Evolutionary conservation across 1,140 invertebrate species (phyloP).

Genomic region (Heliconius himera): DNA sequence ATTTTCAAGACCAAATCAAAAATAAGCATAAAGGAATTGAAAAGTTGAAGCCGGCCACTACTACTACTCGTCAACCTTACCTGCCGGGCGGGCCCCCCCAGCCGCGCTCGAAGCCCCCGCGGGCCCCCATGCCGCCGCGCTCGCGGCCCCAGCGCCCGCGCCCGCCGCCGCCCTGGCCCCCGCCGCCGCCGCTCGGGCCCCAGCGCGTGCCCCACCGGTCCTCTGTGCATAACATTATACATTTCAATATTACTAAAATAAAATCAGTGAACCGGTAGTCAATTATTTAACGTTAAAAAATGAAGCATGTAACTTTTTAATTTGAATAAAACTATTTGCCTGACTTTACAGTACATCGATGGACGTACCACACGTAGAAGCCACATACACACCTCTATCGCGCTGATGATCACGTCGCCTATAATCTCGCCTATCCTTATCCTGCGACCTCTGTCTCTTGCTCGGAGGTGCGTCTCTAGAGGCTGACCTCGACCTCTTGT

Average conservation of each 20-base stretch:
- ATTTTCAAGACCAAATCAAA: too few species aligned
- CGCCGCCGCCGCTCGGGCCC: slow-evolving; percentile 39
- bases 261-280: too few species aligned
- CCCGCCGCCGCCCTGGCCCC: slow-evolving; percentile 28
- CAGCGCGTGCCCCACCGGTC: slow-evolving; percentile 62
- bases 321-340: too few species aligned
- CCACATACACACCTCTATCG: slow-evolving; percentile 53
- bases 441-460: slow-evolving; percentile 56
- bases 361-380: too few species aligned
- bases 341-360: too few species aligned
- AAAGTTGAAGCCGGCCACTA: too few species aligned
- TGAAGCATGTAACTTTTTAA: too few species aligned
- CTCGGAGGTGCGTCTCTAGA: slow-evolving; percentile 54
- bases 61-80: background rate
- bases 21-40: too few species aligned
- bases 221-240: slow-evolving; percentile 36
- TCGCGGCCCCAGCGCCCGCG: slow-evolving; percentile 43
- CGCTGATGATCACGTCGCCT: slow-evolving; percentile 46
- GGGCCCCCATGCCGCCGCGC: slow-evolving; percentile 38
- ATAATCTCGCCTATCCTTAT: slow-evolving; percentile 46
- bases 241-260: too few species aligned
- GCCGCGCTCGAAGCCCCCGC: slow-evolving; percentile 44
- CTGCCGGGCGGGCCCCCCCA: slow-evolving; percentile 40
- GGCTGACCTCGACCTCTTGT: slow-evolving; percentile 57
- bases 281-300: too few species aligned